Evolutionary conservation across 2,797 vertebrate genomes (phyloP).

Genomic region (Jordanella pulchra): DNA sequence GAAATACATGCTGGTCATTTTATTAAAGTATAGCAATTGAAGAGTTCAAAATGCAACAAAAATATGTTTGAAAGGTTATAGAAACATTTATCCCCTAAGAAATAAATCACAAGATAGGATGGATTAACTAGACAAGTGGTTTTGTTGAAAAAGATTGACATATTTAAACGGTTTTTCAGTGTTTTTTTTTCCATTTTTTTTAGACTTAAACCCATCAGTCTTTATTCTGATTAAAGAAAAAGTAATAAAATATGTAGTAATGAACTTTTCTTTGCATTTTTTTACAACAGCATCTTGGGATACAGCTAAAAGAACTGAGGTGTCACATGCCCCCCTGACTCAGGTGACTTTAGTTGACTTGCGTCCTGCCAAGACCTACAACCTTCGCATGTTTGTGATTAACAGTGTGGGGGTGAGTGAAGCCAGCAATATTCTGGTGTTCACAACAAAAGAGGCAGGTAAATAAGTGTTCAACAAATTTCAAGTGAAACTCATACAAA

Average conservation of each 20-base stretch:
- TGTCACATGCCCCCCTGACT: slow-evolving; percentile 37
- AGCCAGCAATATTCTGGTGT: slow-evolving; percentile 61
- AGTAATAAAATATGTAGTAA: not conserved
- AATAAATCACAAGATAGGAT: too few species aligned
- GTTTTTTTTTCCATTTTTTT: not conserved
- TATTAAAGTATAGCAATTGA: not conserved
- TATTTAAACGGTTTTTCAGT: not conserved
- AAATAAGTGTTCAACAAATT: not conserved
- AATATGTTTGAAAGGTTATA: too few species aligned
- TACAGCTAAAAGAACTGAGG: slow-evolving; percentile 25
- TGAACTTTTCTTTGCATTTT: not conserved
- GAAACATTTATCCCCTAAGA: too few species aligned
- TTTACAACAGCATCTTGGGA: slow-evolving; percentile 62
- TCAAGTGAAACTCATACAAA: not conserved
- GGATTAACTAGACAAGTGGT: too few species aligned
- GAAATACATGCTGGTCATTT: not conserved
- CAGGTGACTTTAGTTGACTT: slow-evolving; percentile 62
- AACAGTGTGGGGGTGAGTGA: slow-evolving; percentile 65
- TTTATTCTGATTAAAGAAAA: not conserved
- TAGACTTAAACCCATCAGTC: not conserved
- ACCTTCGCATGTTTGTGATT: slow-evolving; percentile 61
- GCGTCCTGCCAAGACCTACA: slow-evolving; percentile 62
- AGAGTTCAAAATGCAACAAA: not conserved
- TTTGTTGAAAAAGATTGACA: not conserved
- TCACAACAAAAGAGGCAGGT: slow-evolving; percentile 73